Evolutionary conservation across 1,140 invertebrate genomes (phyloP).

Genomic region (Schmidtea mediterranea): DNA sequence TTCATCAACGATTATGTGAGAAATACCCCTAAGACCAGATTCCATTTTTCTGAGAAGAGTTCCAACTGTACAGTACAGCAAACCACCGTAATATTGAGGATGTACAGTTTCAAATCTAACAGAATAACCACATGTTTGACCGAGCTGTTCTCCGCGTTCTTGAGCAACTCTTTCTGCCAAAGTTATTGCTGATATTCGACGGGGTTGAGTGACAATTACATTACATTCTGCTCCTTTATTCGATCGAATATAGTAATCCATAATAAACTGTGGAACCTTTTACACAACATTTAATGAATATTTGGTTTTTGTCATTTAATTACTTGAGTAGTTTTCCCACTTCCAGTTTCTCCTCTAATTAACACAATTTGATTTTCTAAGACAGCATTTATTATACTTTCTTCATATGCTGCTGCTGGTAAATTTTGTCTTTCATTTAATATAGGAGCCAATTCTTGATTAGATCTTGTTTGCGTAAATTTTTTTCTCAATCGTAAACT

Average conservation of each 20-base stretch:
- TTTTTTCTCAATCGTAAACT: background rate
- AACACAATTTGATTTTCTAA: slow-evolving; percentile 15
- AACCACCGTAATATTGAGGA: slow-evolving; percentile 54
- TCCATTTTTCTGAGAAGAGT: slow-evolving; percentile 28
- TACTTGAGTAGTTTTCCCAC: slow-evolving; percentile 27
- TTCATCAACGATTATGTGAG: slow-evolving; percentile 48
- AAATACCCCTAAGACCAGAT: slow-evolving; percentile 29
- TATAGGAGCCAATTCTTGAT: slow-evolving; percentile 33
- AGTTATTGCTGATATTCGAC: slow-evolving; percentile 64
- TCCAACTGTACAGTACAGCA: slow-evolving; percentile 51
- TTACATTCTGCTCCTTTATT: slow-evolving; percentile 43
- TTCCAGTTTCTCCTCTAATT: slow-evolving; percentile 26
- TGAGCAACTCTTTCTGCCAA: slow-evolving; percentile 24
- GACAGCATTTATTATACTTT: slow-evolving; percentile 20
- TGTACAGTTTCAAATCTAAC: slow-evolving; percentile 31
- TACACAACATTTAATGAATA: too few relatives aligned
- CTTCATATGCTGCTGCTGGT: slow-evolving; percentile 44
- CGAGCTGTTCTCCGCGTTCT: slow-evolving; percentile 21
- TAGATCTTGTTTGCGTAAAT: background rate
- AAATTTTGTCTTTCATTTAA: slow-evolving; percentile 39
- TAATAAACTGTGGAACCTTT: slow-evolving; percentile 55
- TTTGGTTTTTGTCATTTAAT: too few relatives aligned
- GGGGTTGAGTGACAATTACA: slow-evolving; percentile 60
- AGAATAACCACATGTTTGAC: slow-evolving; percentile 21
- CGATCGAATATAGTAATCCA: slow-evolving; percentile 46